phyloP scores from a whole-genome alignment of 2,888 invertebrate species.

The Drosophila sordidula region DNA sequence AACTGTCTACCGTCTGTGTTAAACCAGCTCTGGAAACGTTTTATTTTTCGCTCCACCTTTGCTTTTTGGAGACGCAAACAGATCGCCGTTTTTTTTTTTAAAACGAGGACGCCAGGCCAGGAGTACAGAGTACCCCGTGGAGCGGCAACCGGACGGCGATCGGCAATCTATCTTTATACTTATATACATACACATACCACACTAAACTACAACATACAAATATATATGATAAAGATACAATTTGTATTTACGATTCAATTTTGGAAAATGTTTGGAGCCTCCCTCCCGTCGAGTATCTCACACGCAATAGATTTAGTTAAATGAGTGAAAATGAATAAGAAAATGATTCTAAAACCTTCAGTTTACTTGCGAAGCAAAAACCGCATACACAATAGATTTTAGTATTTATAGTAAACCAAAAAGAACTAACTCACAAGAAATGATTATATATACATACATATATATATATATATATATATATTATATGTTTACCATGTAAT shows the following conservation, averaged over 20 bases:
- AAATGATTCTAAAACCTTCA: conserved; percentile 35
- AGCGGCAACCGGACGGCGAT: conserved; percentile 10
- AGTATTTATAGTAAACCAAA: conserved; percentile 71
- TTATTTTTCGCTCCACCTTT: conserved; percentile 60
- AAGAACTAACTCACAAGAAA: conserved; percentile 35
- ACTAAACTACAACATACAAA: conserved; percentile 9
- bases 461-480: conserved; percentile 14
- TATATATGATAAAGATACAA: conserved; percentile 24
- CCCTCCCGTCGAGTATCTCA: conserved; percentile 12
- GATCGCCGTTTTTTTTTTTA: conserved; percentile 12
- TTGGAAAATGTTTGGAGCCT: conserved; percentile 14
- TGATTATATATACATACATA: conserved; percentile 4
- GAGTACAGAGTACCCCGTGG: conserved; percentile 42
- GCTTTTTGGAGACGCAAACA: conserved; percentile 45
- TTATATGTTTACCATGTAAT: conserved; percentile 53
- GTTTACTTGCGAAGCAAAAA: conserved; percentile 39
- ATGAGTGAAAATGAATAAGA: conserved; percentile 25
- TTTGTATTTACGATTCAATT: conserved; percentile 35
- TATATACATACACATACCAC: conserved; percentile 31
- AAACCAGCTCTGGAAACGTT: conserved; percentile 80
- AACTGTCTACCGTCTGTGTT: conserved; percentile 81
- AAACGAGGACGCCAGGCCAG: conserved; percentile 2
- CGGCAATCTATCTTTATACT: conserved; percentile 42
- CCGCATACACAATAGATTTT: conserved; percentile 58
- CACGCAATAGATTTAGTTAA: conserved; percentile 23